phyloP scores from a whole-genome alignment of 2,797 vertebrate genomes.

The Sebastes goodei region DNA sequence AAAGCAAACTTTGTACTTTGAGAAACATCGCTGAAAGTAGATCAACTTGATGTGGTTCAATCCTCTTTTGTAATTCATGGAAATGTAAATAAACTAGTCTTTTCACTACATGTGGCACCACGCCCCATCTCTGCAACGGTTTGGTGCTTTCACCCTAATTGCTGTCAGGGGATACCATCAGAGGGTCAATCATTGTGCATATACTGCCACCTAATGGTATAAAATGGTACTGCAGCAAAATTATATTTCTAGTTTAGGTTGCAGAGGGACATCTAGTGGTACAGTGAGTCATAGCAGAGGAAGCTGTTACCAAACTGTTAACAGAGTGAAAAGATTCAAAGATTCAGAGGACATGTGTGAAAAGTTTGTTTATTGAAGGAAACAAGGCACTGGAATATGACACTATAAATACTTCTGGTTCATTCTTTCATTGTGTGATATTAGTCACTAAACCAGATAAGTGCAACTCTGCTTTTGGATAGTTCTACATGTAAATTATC shows the following conservation, averaged over 20 bases:
- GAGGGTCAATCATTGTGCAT: not conserved
- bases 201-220: slow-evolving; percentile 44
- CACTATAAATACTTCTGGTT: not conserved
- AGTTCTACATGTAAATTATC: not conserved
- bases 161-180: not conserved
- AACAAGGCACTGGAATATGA: slow-evolving; percentile 58
- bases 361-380: slow-evolving; percentile 56
- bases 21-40: not conserved
- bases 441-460: not conserved
- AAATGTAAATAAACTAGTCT: slow-evolving; percentile 17
- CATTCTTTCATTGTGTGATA: not conserved
- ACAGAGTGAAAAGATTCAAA: not conserved
- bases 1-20: not conserved
- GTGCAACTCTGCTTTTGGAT: not conserved
- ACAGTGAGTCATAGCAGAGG: not conserved
- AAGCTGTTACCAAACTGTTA: not conserved
- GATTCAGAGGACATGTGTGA: not conserved
- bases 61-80: not conserved
- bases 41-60: not conserved
- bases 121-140: slow-evolving; percentile 19
- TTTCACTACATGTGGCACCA: slow-evolving; percentile 26
- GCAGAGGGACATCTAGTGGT: slow-evolving; percentile 53
- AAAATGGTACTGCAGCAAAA: not conserved
- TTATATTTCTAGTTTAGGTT: not conserved
- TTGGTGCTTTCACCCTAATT: not conserved